Percentiles rank a stretch among this genome's conserved stretches.
Conservation (phyloP, 2,888 invertebrate species). For the Parthenolecanium corni region DNA sequence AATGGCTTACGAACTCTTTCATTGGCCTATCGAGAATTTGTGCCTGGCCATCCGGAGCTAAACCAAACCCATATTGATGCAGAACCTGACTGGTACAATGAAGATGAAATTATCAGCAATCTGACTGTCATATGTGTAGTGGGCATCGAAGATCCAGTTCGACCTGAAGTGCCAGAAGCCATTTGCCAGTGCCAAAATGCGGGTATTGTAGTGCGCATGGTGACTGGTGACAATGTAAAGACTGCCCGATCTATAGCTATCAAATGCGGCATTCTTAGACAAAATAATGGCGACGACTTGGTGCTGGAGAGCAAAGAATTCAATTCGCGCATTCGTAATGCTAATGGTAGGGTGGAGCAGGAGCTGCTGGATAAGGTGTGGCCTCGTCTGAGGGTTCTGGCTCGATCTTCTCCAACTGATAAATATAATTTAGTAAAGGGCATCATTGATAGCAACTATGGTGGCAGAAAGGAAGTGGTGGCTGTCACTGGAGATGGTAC, state of each 20-base stretch:
- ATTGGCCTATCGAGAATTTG: slow-evolving; percentile 46
- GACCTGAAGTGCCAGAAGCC: slow-evolving; percentile 46
- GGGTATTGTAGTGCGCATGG: slow-evolving; percentile 55
- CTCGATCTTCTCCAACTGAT: slow-evolving; percentile 48
- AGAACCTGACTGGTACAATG: slow-evolving; percentile 47
- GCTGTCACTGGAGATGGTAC: slow-evolving; percentile 51
- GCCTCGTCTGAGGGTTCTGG: slow-evolving; percentile 46
- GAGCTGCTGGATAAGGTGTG: slow-evolving; percentile 45
- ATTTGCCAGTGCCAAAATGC: slow-evolving; percentile 50
- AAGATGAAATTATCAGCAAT: slow-evolving; percentile 41
- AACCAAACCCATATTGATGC: slow-evolving; percentile 40
- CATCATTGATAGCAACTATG: slow-evolving; percentile 47
- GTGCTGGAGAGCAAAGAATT: slow-evolving; percentile 49
- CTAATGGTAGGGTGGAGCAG: slow-evolving; percentile 42
- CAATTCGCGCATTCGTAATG: slow-evolving; percentile 43
- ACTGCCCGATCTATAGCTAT: slow-evolving; percentile 50
- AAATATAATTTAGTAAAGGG: slow-evolving; percentile 49
- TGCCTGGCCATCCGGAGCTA: slow-evolving; percentile 38
- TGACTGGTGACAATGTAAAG: slow-evolving; percentile 51
- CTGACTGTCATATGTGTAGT: slow-evolving; percentile 47
- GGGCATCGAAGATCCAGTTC: slow-evolving; percentile 50
- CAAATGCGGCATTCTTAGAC: slow-evolving; percentile 47
- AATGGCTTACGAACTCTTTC: slow-evolving; percentile 47
- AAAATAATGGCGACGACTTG: slow-evolving; percentile 45
- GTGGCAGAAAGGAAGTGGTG: slow-evolving; percentile 45